Evolutionary conservation across 1,140 invertebrate genomes (phyloP), one percentile per base, ranked within the genome.

Genomic region (Zaprionus lachaisei): DNA sequence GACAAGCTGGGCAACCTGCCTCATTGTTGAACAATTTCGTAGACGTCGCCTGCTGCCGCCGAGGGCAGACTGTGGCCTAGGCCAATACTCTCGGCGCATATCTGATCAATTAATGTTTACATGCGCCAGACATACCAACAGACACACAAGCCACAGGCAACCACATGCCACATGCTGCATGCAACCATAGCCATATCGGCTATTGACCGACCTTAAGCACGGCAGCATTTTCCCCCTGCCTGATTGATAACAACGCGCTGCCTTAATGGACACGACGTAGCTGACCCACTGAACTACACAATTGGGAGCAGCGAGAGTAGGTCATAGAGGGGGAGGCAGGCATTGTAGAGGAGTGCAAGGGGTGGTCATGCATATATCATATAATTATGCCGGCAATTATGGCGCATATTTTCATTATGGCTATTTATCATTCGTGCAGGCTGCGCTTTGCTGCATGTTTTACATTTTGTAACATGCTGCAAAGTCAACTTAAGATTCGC

Each of bases 71-170:
- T 37, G 54, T n/a, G 49, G 72, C 60, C 67, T 75, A 75, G 67
- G 74, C 74, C 73, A 51, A 68, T 22, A 11, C 20, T 15, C 49
- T 1, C 57, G 72, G 70, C 62, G 75, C 70, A 78, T 80, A 79
- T 79, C 79, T 77, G 80, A 81, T 79, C 80, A 81, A 81, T 79
- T 79, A 79, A 77, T 79, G 80, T 81, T 81, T 60, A 81, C 80
- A 77, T 79, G 66, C 54, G 47, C 55, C 71, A 64, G 72, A 74
- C 71, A 78, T 78, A 69, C 71, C 75, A 77, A 7, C 28, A 31
- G 28, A 31, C 28, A 31, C 28, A 31, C 28, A 80, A 78, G 70
- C 60, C 24, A 26, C 24, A 26, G 24, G 24, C 24, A 60, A 6
- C 26, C 69, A 57, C 70, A 80, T 80, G 70, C 60, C 41, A 62